phyloP scores from a whole-genome alignment of 1,140 invertebrate species.

The Diprion similis region DNA sequence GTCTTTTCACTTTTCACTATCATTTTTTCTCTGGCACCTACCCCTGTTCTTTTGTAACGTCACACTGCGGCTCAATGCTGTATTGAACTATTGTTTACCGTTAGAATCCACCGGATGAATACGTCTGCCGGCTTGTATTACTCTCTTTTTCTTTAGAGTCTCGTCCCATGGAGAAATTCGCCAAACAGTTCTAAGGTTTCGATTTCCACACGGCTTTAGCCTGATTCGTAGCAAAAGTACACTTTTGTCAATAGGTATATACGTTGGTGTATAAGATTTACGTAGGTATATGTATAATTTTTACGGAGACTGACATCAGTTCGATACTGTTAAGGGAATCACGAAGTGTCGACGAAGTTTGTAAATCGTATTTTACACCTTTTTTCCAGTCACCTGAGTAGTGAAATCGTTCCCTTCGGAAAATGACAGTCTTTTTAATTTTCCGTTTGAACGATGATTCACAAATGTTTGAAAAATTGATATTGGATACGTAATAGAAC shows the following conservation, averaged over 20 bases:
- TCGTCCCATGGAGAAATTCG: background rate
- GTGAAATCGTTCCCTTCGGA: background rate
- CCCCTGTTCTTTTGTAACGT: background rate
- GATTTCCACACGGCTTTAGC: too few species aligned
- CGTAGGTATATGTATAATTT: too few species aligned
- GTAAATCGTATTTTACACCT: too few species aligned
- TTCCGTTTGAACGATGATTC: background rate
- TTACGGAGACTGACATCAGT: too few species aligned
- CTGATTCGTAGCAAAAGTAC: too few species aligned
- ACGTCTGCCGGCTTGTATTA: background rate
- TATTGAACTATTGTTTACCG: slow-evolving; percentile 1
- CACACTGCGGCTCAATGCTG: background rate
- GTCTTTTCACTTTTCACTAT: slow-evolving; percentile 25
- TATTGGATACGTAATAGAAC: too few species aligned
- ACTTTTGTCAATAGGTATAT: too few species aligned
- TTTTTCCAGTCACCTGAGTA: background rate
- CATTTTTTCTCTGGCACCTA: background rate
- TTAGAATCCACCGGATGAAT: background rate
- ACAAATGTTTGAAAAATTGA: background rate
- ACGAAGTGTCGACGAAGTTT: too few species aligned
- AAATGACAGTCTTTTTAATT: background rate
- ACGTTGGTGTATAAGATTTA: too few species aligned
- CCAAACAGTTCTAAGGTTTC: too few species aligned
- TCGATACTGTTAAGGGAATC: too few species aligned
- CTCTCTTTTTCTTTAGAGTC: background rate